A percentile compares a stretch with the other conserved stretches of the same genome.
These are phyloP conservation scores for Caenorhabditis becei DNA, from an alignment of 2,888 invertebrate genomes.

Conservation along the genomic window DNA sequence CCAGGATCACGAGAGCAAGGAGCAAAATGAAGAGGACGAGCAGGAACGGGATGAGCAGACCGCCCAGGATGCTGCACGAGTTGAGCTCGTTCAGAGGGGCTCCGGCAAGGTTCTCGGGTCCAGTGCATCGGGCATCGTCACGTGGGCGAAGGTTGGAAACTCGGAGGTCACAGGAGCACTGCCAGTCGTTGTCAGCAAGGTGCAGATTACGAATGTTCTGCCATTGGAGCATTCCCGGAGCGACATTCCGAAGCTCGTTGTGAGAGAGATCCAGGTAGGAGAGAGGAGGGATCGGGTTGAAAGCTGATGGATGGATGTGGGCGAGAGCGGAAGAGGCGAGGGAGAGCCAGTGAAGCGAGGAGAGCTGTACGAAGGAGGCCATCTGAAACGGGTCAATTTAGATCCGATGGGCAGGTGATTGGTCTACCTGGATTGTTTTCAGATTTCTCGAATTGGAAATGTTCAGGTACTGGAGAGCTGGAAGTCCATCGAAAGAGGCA, in stretches of 20 bases:
- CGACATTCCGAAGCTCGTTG: conserved; percentile 57
- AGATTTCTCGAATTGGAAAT: conserved; percentile 65
- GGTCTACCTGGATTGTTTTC: conserved; percentile 62
- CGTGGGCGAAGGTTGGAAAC: conserved; percentile 48
- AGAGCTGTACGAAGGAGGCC: conserved; percentile 67
- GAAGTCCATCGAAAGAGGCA: conserved; percentile 69
- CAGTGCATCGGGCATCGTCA: conserved; percentile 54
- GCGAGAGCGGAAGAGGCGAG: conserved; percentile 56
- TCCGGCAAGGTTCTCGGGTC: conserved; percentile 61
- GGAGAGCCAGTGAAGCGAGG: conserved; percentile 66
- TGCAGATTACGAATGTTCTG: conserved; percentile 39
- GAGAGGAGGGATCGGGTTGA: conserved; percentile 65
- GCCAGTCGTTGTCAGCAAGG: conserved; percentile 67
- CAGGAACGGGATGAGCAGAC: conserved; percentile 65
- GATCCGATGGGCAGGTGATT: not conserved
- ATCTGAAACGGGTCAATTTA: conserved; percentile 52
- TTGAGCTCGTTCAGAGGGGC: conserved; percentile 45
- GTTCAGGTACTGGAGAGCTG: conserved; percentile 63
- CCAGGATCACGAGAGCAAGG: conserved; percentile 64
- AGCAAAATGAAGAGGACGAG: conserved; percentile 65
- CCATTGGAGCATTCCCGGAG: conserved; percentile 41
- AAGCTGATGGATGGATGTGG: conserved; percentile 64
- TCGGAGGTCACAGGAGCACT: conserved; percentile 68
- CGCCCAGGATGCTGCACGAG: conserved; percentile 61
- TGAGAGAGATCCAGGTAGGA: conserved; percentile 61